A percentile compares a stretch with the other conserved stretches of the same genome.
Evolutionary conservation across 2,888 invertebrate species (phyloP).

Genomic region (Zhuqinia jingwanae): DNA sequence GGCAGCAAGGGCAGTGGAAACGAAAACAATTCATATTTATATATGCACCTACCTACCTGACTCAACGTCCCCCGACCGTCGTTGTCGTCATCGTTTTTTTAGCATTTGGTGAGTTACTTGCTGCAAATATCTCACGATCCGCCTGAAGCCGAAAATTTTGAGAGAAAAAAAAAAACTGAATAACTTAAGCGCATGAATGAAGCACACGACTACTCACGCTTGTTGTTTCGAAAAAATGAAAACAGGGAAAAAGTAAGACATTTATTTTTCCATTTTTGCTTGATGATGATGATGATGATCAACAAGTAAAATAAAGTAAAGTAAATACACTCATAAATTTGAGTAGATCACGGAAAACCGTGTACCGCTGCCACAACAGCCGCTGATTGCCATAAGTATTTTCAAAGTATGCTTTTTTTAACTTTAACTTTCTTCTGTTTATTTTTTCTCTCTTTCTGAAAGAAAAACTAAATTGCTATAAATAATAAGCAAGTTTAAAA

Average conservation of each 20-base stretch:
- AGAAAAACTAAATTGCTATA: neutral
- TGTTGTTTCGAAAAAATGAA: no score
- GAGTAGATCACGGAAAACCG: slow-evolving; percentile 39
- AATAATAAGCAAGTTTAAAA: slow-evolving; percentile 1
- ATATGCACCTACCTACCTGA: neutral
- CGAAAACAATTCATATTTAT: neutral
- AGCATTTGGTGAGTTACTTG: slow-evolving; percentile 17
- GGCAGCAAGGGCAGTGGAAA: neutral
- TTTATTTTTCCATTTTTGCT: slow-evolving; percentile 15
- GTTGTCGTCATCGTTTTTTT: slow-evolving; percentile 2
- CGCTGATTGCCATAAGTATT: slow-evolving; percentile 17
- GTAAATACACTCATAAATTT: slow-evolving; percentile 36
- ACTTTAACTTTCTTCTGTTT: neutral
- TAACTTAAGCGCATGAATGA: neutral
- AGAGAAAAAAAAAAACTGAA: neutral
- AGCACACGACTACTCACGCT: slow-evolving; percentile 16
- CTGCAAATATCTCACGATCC: slow-evolving; percentile 11
- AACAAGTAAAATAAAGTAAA: neutral
- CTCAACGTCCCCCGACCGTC: neutral
- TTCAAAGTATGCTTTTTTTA: neutral
- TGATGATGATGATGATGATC: no score
- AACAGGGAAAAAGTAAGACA: slow-evolving; percentile 24
- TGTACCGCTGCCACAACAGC: slow-evolving; percentile 15
- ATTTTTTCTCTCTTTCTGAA: neutral
- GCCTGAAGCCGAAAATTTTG: slow-evolving; percentile 7